A percentile compares a stretch with the other conserved stretches of the same genome.
Evolutionary conservation across 2,113 vertebrate species (phyloP).

Genomic region (Rhinoptilus africanus): DNA sequence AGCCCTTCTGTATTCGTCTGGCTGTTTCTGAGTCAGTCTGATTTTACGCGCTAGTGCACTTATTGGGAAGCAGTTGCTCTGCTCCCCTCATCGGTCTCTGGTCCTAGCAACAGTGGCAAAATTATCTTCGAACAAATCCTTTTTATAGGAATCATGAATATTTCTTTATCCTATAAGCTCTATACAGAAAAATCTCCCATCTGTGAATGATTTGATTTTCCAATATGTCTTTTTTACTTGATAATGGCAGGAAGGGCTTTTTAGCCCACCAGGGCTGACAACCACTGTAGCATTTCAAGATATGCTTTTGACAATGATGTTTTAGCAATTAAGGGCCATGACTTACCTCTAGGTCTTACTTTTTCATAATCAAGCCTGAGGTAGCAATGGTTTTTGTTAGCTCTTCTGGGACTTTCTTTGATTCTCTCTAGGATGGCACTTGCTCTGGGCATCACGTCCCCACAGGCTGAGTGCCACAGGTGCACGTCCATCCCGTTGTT

Average conservation of each 20-base stretch:
- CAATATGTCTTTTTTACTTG: conserved; percentile 13
- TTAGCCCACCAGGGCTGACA: conserved; percentile 15
- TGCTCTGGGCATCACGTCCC: neutral
- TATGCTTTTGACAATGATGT: neutral
- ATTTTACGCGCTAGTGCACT: neutral
- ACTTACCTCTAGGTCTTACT: conserved; percentile 5
- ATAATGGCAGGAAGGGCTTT: neutral
- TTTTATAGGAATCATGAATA: conserved; percentile 42
- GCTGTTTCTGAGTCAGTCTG: neutral
- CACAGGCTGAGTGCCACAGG: neutral
- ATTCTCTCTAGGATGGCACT: neutral
- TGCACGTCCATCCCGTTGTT: neutral
- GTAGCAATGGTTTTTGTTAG: neutral
- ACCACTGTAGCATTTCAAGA: neutral
- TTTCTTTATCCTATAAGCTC: conserved; percentile 28
- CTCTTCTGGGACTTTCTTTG: neutral
- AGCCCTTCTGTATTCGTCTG: neutral
- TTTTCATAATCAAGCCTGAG: neutral
- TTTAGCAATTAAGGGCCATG: neutral
- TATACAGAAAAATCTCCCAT: conserved; percentile 24
- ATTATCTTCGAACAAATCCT: conserved; percentile 29
- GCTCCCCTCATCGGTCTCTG: neutral
- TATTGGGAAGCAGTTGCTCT: neutral
- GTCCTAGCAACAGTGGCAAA: conserved; percentile 42
- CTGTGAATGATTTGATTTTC: conserved; percentile 56